These are phyloP conservation scores for Sisor rabdophorus DNA, from an alignment of 2,113 vertebrate genomes.

Conservation along the genomic window DNA sequence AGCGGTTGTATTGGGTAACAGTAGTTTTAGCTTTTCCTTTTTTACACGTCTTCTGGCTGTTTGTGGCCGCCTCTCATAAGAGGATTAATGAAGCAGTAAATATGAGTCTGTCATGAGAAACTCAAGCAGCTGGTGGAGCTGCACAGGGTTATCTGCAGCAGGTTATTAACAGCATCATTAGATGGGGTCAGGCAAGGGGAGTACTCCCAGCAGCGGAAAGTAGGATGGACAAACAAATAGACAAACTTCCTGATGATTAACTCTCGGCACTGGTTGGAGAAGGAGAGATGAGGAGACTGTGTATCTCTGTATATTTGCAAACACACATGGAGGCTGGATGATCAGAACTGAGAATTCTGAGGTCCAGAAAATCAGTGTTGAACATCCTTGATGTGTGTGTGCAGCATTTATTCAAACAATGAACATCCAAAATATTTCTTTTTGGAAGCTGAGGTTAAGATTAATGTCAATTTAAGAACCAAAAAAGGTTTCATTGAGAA, in stretches of 20 bases:
- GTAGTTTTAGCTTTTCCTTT: constrained; percentile 21
- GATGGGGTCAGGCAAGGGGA: constrained; percentile 71
- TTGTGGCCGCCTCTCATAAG: constrained; percentile 42
- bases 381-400: not conserved
- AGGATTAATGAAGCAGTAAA: constrained; percentile 84
- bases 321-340: not conserved
- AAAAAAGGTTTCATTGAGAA: no score
- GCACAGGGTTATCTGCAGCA: constrained; percentile 67
- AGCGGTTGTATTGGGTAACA: not conserved
- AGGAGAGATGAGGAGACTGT: not conserved
- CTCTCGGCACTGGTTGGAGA: constrained; percentile 27
- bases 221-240: constrained; percentile 79
- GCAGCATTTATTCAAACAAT: not conserved
- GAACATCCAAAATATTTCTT: not conserved
- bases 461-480: not conserved
- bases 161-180: constrained; percentile 83
- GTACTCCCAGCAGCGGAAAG: constrained; percentile 68
- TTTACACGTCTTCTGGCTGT: constrained; percentile 20
- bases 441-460: not conserved
- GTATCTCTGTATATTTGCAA: not conserved
- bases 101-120: constrained; percentile 86
- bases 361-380: no score
- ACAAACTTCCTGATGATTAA: constrained; percentile 49
- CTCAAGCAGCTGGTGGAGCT: constrained; percentile 79
- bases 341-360: not conserved